phyloP scores from a whole-genome alignment of 2,888 invertebrate species.

The Coelopa pilipes region DNA sequence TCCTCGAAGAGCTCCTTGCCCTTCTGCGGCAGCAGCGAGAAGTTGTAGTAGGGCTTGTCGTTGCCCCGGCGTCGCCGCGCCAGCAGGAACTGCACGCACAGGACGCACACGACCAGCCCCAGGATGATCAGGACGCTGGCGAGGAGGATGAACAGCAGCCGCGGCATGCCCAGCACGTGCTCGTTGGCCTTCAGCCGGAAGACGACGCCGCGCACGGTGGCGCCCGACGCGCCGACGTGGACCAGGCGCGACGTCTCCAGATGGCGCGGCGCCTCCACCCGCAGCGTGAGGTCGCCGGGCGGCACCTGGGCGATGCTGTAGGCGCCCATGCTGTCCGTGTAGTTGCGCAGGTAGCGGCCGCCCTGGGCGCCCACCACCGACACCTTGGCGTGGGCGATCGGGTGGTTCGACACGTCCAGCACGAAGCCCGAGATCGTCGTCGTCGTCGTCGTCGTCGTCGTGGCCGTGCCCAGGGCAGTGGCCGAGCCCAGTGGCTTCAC shows the following conservation, averaged over 20 bases:
- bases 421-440: conserved; percentile 69
- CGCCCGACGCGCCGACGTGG: conserved; percentile 58
- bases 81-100: conserved; percentile 60
- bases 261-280: conserved; percentile 73
- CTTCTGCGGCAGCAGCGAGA: conserved; percentile 65
- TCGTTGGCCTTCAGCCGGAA: conserved; percentile 77
- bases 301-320: conserved; percentile 58
- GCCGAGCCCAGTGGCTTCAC: conserved; percentile 42
- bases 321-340: conserved; percentile 59
- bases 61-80: conserved; percentile 51
- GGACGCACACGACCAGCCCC: conserved; percentile 54
- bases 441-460: neutral
- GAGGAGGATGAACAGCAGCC: conserved; percentile 79
- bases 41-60: conserved; percentile 63
- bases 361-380: conserved; percentile 65
- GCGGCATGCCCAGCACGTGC: conserved; percentile 78
- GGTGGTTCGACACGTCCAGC: conserved; percentile 71
- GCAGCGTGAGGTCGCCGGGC: conserved; percentile 68
- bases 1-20: conserved; percentile 62
- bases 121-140: conserved; percentile 70
- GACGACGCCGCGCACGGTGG: conserved; percentile 72
- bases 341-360: conserved; percentile 61
- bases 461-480: neutral
- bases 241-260: conserved; percentile 66
- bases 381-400: conserved; percentile 69